Evolutionary conservation across 2,797 vertebrate species (phyloP).

Genomic region (Periparus ater): DNA sequence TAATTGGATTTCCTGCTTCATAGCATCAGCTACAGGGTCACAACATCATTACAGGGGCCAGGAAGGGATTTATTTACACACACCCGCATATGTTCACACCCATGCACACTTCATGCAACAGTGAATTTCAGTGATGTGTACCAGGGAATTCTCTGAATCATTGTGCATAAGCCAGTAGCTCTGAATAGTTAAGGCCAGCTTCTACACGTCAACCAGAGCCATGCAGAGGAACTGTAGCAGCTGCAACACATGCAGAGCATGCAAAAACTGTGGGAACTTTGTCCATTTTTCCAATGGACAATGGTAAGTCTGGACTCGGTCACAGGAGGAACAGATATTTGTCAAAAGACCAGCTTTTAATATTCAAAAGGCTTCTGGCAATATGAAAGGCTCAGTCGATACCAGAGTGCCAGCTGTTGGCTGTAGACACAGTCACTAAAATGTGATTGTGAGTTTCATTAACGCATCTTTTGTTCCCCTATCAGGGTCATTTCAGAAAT

Average conservation of each 20-base stretch:
- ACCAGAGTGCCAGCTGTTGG: background rate
- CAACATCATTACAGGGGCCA: background rate
- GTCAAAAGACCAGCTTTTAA: background rate
- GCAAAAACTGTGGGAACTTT: background rate
- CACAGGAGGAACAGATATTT: background rate
- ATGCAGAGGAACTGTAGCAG: background rate
- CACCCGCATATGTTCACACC: rapidly evolving
- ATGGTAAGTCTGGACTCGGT: background rate
- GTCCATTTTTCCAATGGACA: background rate
- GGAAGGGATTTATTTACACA: background rate
- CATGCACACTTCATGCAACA: background rate
- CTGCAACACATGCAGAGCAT: background rate
- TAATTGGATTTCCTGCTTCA: slow-evolving; percentile 35
- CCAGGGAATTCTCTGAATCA: background rate
- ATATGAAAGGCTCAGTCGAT: background rate
- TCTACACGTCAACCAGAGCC: background rate
- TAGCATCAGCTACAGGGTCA: background rate
- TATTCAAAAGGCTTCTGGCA: background rate
- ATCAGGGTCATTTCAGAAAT: background rate
- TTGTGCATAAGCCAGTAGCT: background rate
- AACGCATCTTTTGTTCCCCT: background rate
- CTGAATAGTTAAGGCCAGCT: background rate
- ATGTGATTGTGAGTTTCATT: background rate
- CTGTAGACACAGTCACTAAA: background rate
- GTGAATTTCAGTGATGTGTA: background rate